These are phyloP conservation scores for Connochaetes taurinus DNA, from an alignment of 2,113 vertebrate genomes.

Conservation along the genomic window DNA sequence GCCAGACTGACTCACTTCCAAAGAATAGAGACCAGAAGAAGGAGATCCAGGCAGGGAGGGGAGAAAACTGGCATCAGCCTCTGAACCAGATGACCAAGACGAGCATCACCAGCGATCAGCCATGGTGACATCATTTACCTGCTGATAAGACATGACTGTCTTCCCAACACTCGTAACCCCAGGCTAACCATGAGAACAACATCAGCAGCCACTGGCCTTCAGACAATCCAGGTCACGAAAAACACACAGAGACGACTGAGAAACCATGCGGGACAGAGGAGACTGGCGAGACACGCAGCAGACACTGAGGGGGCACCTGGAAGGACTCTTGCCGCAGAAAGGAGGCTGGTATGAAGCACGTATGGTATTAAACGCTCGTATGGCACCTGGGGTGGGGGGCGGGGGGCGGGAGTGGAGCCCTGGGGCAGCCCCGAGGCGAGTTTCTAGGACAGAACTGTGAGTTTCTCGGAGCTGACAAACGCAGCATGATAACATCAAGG, in stretches of 20 bases:
- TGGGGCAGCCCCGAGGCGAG: neutral
- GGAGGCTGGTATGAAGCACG: neutral
- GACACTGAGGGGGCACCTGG: too few species aligned
- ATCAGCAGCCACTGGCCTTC: neutral
- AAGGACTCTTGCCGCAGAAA: neutral
- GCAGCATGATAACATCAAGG: fast-evolving
- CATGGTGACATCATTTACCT: neutral
- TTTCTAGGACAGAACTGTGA: fast-evolving
- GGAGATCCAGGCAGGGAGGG: neutral
- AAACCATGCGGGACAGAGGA: neutral
- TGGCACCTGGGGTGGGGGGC: fast-evolving
- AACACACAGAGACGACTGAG: neutral
- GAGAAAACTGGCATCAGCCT: too few species aligned
- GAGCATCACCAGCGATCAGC: neutral
- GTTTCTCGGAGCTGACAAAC: neutral
- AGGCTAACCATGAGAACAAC: neutral
- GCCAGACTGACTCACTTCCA: neutral
- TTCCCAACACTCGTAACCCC: neutral
- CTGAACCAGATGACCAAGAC: neutral
- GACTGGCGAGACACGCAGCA: neutral
- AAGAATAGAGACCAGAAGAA: neutral
- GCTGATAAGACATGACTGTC: too few species aligned
- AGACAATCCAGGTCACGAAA: neutral
- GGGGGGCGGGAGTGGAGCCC: neutral
- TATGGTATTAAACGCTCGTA: fast-evolving